Base-by-base conservation (phyloP, 2,888 invertebrate species). In the Epirrhoe alternata region DNA sequence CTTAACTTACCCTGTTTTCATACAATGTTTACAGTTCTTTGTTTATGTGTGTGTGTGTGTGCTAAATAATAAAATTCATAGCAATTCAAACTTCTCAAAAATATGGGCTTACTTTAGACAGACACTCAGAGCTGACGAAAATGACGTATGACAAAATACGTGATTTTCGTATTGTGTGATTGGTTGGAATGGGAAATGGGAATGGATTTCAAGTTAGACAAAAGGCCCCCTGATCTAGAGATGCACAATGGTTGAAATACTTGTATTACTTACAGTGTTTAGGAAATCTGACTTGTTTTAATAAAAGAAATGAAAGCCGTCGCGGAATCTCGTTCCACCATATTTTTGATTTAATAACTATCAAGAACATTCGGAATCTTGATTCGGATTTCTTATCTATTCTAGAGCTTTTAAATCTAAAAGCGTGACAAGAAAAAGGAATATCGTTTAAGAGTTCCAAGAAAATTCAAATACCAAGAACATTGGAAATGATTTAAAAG, bases 401-500 rank as follows among this genome's bases (percentile, higher is more conserved):
- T 42, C 12, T 42, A 42, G 38, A 42, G 38, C 38, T 42, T 24
- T 24, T 42, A 42, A 42, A 42, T 42, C 38, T 42, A 10, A 42
- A 42, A 42, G 38, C 38, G 12, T 42, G 38, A 12, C 38, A 42
- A 2, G 12, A 42, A 42, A 42, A 42, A 12, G 38, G 12, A 42
- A 12, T 42, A 4, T 42, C 38, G 38, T 42, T 42, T 42, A 12
- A 42, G 38, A 42, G 38, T 12, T 42, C 5, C 38, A 42, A 42
- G 38, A 42, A 38, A 42, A 42, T 42, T 42, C 12, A 42, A 42
- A 12, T 42, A 42, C 38, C 31, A 14, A 56, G 54, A 38, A 35
- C 42, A 42, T 42, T 38, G 42, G 24, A 45, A 66, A 58, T 56
- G 45, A 56, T 45, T 45, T 45, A 14, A 45, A 45, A 56, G 45